Evolutionary conservation across 2,888 invertebrate genomes (phyloP).

Genomic region (Dendrolimus pini): DNA sequence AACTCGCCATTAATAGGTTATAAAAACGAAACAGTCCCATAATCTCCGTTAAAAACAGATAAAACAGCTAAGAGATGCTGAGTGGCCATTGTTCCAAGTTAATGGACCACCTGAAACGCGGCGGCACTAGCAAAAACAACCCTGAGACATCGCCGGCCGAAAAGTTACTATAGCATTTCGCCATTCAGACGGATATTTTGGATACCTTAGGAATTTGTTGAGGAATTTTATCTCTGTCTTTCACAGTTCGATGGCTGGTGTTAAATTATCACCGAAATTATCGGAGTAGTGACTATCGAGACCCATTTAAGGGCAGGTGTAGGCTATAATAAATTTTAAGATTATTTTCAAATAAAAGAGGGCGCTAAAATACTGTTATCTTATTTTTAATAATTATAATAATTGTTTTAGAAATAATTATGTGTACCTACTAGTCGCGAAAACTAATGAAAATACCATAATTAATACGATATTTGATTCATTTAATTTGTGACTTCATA

Average conservation of each 20-base stretch:
- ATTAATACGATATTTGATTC: too few relatives aligned
- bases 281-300: slow-evolving; percentile 20
- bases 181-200: slow-evolving; percentile 39
- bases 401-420: too few relatives aligned
- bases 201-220: slow-evolving; percentile 64
- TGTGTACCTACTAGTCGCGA: too few relatives aligned
- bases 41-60: slow-evolving; percentile 67
- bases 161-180: slow-evolving; percentile 58
- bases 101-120: slow-evolving; percentile 66
- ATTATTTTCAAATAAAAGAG: neutral
- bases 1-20: neutral
- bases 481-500: too few relatives aligned
- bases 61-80: slow-evolving; percentile 63
- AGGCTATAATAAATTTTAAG: slow-evolving; percentile 11
- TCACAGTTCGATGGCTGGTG: slow-evolving; percentile 69
- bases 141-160: slow-evolving; percentile 47
- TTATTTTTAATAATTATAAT: too few relatives aligned
- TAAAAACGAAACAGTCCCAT: slow-evolving; percentile 15
- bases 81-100: slow-evolving; percentile 65
- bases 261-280: slow-evolving; percentile 60
- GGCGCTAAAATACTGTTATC: too few relatives aligned
- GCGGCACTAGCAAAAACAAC: slow-evolving; percentile 57
- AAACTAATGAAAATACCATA: too few relatives aligned
- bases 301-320: neutral
- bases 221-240: slow-evolving; percentile 66